Base-by-base conservation (phyloP, 2,888 invertebrate species). In the Melieria crassipennis region DNA sequence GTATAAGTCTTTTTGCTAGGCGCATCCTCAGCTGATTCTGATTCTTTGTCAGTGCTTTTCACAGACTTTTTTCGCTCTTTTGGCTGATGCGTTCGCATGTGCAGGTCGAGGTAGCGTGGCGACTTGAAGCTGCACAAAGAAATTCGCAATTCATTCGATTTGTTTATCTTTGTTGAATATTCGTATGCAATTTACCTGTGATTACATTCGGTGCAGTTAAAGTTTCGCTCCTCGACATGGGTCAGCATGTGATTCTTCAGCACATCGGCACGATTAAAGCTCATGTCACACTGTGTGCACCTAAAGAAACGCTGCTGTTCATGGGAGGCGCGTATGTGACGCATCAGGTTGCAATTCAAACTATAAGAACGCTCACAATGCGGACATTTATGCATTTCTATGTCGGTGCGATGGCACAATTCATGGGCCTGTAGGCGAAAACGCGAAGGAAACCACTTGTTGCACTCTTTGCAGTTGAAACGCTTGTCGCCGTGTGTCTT, bases 191-290 rank as follows among this genome's bases (percentile, higher is more conserved):
- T 5, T 65, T 63, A 79, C 79, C 71, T 71, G 58, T 75, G 73
- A 4, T 73, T 58, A 16, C 79, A 80, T 1, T 73, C 48, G 11
- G 68, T 57, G 55, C 79, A 80, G 16, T 72, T 65, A 52, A 73
- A 69, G 5, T 77, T 75, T 7, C 76, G 75, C 57, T 75, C 73
- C 0, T 65, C 69, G 0, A 65, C 63, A 64, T 80, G 80, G 6
- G 69, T 75, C 0, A 71, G 56, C 75, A 78, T 69, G 71, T 80
- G 80, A 58, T 76, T 75, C 42, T 78, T 78, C 4, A 80, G 60
- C 7, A 77, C 71, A 71, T 80, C 80, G 0, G 73, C 42, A 10
- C 79, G 65, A 0, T 73, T 61, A 63, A 78, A 80, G 50, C 60
- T 66, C 7, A 74, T 55, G 11, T 71, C 66, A 13, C 80, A 80